These are phyloP conservation scores for Habroteleia sp. DNA, from an alignment of 2,888 invertebrate genomes.

Conservation along the genomic window DNA sequence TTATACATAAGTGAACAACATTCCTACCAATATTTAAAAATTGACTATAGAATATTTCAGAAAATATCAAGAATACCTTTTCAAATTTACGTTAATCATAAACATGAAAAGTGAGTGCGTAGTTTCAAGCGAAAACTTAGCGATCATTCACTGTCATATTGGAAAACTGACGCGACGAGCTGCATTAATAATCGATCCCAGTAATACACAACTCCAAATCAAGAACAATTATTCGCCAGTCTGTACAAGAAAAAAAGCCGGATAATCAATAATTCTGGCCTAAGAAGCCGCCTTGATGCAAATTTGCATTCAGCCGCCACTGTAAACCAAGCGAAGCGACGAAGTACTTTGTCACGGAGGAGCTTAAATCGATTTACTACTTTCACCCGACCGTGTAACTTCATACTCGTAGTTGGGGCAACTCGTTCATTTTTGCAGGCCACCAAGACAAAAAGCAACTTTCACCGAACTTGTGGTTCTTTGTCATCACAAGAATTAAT, in stretches of 20 bases:
- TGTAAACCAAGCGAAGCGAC: slow-evolving; percentile 65
- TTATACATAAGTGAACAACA: too few relatives aligned
- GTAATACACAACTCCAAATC: slow-evolving; percentile 21
- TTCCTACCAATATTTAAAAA: too few relatives aligned
- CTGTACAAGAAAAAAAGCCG: slow-evolving; percentile 42
- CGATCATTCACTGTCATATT: slow-evolving; percentile 6
- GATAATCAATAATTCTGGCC: slow-evolving; percentile 66
- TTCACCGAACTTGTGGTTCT: slow-evolving; percentile 60
- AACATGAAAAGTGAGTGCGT: too few relatives aligned
- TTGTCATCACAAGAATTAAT: slow-evolving; percentile 48
- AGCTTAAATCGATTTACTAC: slow-evolving; percentile 71
- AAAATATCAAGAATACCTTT: too few relatives aligned
- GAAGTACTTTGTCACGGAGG: slow-evolving; percentile 70
- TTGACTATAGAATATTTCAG: too few relatives aligned
- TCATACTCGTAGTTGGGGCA: slow-evolving; percentile 63
- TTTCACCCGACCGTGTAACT: slow-evolving; percentile 60
- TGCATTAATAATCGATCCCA: slow-evolving; percentile 23
- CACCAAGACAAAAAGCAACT: slow-evolving; percentile 66
- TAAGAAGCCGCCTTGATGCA: slow-evolving; percentile 65
- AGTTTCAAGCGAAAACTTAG: too few relatives aligned
- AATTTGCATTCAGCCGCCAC: slow-evolving; percentile 65
- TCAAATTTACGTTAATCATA: too few relatives aligned
- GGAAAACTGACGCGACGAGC: not conserved
- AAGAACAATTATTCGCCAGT: slow-evolving; percentile 35
- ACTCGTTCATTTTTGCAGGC: slow-evolving; percentile 60